Base-by-base conservation (phyloP, 2,888 invertebrate species). In the Adela reaumurella region DNA sequence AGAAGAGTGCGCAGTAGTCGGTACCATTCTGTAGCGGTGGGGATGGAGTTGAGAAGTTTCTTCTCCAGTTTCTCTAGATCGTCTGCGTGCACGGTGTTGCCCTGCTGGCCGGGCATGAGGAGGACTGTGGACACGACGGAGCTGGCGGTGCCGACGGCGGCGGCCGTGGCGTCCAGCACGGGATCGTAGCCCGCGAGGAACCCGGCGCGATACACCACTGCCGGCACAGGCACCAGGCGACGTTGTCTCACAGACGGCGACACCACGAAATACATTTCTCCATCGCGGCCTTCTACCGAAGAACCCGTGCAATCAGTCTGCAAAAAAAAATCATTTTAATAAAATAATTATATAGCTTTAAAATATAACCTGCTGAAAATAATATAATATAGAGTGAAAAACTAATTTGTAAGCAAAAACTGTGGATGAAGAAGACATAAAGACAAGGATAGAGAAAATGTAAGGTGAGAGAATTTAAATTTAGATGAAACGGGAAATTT, bases 141-240 rank as follows among this genome's bases (percentile, higher is more conserved):
- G 53, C 86, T 84, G 20, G 83, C 81, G 24, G 82, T 83, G 10
- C 92, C 91, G 47, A 94, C 73, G 8, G 92, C 87, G 3, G 90
- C 88, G 1, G 88, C 88, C 0, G 94, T 94, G 0, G 92, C 92
- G 60, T 94, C 94, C 29, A 94, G 67, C 29, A 85, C 85, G 0
- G 91, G 89, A 57, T 94, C 93, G 62, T 93, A 94, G 10, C 93
- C 92, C 1, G 92, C 93, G 19, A 90, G 72, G 56, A 94, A 91
- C 8, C 88, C 88, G 5, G 79, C 78, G 55, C 85, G 83, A 73
- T 87, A 92, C 0, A 92, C 87, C 0, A 87, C 89, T 0, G 93
- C 92, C 0, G 93, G 93, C 3, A 94, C 88, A 1, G 92, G 92
- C 1, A 94, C 86, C 4, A 94, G 72, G 46, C 92, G 84, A 24